Evolutionary conservation across 2,797 vertebrate species (phyloP), one percentile per base, ranked within the genome.

Genomic region (Myotis pilosus): DNA sequence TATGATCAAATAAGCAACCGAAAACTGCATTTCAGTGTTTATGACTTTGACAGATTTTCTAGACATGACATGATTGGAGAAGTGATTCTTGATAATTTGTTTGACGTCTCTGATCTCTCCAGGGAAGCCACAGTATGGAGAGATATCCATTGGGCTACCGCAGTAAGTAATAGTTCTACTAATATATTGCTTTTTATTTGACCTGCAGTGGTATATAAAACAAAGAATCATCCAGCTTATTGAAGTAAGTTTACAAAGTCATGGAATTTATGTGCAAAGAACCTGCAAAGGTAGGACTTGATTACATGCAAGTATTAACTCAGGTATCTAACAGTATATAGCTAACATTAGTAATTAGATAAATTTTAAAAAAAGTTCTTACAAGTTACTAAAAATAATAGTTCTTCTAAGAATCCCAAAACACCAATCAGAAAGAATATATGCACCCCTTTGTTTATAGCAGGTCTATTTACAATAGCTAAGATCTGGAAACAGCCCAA

Each of bases 61-160:
- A 99, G 99, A 97, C 99, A 99, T 96, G 99, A 99, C 98, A 99
- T 99, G 99, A 99, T 99, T 85, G 99, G 99, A 16, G 99, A 99
- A 98, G 99, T 99, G 96, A 99, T 99, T 98, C 99, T 99, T 95
- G 99, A 99, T 98, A 99, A 99, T 98, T 98, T 99, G 97, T 99
- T 99, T 97, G 99, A 99, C 98, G 99, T 99, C 94, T 99, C 99
- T 41, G 99, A 99, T 98, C 99, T 99, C 95, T 99, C 99, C 97
- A 98, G 99, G 91, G 99, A 99, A 98, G 99, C 99, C 33, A 98
- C 99, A 76, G 99, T 99, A 92, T 99, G 99, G 99, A 99, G 99
- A 98, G 99, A 99, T 97, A 99, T 99, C 97, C 99, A 99, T 62
- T 99, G 98, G 91, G 99, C 99, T 71, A 99, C 99, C 41, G 99